phyloP scores from a whole-genome alignment of 2,888 invertebrate genomes.

The Venustoraphidia nigricollis region DNA sequence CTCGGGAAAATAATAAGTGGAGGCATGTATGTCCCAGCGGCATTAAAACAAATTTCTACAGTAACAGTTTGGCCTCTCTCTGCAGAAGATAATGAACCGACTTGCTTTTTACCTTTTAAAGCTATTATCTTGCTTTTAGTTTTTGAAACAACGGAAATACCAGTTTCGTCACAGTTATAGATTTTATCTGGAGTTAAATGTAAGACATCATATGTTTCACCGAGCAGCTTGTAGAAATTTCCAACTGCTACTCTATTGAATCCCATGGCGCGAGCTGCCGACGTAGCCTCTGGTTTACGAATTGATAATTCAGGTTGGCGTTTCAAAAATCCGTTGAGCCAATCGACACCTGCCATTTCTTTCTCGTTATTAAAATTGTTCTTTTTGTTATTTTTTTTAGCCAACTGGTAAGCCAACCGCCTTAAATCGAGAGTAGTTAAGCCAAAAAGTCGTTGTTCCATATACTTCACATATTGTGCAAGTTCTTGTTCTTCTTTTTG shows the following conservation, averaged over 20 bases:
- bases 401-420: slow-evolving; percentile 13
- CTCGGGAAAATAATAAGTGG: slow-evolving; percentile 18
- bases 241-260: slow-evolving; percentile 19
- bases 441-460: slow-evolving; percentile 12
- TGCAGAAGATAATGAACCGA: slow-evolving; percentile 14
- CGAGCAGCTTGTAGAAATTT: slow-evolving; percentile 13
- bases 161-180: slow-evolving; percentile 20
- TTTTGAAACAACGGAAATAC: slow-evolving; percentile 17
- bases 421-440: slow-evolving; percentile 14
- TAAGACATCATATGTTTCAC: slow-evolving; percentile 15
- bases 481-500: too few species aligned
- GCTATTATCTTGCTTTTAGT: slow-evolving; percentile 10
- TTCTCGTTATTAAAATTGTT: slow-evolving; percentile 17
- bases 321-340: slow-evolving; percentile 17
- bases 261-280: slow-evolving; percentile 18
- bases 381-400: slow-evolving; percentile 15
- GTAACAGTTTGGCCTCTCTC: slow-evolving; percentile 16
- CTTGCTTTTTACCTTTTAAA: slow-evolving; percentile 10
- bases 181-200: slow-evolving; percentile 14
- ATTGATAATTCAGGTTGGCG: slow-evolving; percentile 12
- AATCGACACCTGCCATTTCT: slow-evolving; percentile 18
- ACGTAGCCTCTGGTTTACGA: slow-evolving; percentile 13
- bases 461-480: slow-evolving; percentile 5
- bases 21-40: slow-evolving; percentile 16
- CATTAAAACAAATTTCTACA: slow-evolving; percentile 16